Base-by-base conservation (phyloP, 2,888 invertebrate species). In the Metacarcinus magister region DNA sequence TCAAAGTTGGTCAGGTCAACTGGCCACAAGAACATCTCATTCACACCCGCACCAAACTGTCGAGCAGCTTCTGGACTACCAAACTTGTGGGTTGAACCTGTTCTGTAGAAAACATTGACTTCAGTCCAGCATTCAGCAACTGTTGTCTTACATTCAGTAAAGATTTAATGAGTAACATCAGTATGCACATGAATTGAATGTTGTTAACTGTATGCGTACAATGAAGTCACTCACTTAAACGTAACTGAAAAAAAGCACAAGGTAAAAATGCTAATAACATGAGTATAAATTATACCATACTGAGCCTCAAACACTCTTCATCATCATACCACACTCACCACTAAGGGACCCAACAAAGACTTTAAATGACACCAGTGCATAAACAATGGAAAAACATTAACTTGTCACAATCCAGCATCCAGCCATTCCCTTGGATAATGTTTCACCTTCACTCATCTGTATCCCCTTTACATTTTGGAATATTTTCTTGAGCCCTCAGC, bases 21-120 rank as follows among this genome's bases (percentile, higher is more conserved):
- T 96, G 98, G 97, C 98, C 98, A 98, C 39, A 98, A 97, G 97
- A 98, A 98, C 97, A 97, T 97, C 95, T 98, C 98, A 97, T 98
- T 98, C 39, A 98, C 97, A 92, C 97, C 97, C 28, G 98, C 98
- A 10, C 98, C 98, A 97, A 98, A 98, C 94, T 97, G 97, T 23
- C 97, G 97, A 8, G 98, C 98, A 43, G 98, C 98, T 91, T 98
- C 98, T 97, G 98, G 98, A 0, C 98, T 98, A 94, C 98, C 97
- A 97, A 98, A 98, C 2, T 97, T 97, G 97, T 98, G 98, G 10
- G 93, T 87, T 13, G 95, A 19, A 10, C 97, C 97, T 46, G 96
- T 94, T 60, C 97, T 97, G 93, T 28, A 46, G 60, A 92, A 16
- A 60, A 54, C 39, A 32, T 32, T 16, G 32, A 60, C 44, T 75